Base-by-base conservation (phyloP, 2,797 vertebrate species). In the Bradypus variegatus region DNA sequence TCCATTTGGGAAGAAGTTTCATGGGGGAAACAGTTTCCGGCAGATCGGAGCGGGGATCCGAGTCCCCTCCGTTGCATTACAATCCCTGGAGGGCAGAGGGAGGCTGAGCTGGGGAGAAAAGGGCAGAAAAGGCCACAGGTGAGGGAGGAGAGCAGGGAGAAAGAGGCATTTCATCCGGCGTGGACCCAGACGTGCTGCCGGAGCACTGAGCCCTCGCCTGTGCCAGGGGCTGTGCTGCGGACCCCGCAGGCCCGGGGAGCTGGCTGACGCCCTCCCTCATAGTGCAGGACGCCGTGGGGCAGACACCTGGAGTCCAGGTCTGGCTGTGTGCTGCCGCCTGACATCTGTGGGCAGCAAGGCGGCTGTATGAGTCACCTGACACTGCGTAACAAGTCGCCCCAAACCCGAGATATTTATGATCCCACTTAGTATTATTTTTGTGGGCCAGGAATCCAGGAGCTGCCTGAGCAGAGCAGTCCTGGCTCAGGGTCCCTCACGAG, bases 81-180 rank as follows among this genome's bases (percentile, higher is more conserved):
- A 25, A 3, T 38, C 4, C n/a, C 53, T 8, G 16, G n/a, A 78
- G 62, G 48, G 55, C 21, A 23, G 60, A 36, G 38, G 0, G 6
- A 50, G 29, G 33, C 3, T 11, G 25, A 55, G 53, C 15, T 6
- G 48, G 29, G 64, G 23, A 33, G 33, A 12, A 16, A 55, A 21
- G 8, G 14, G 76, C 45, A 19, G 53, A 31, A 55, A 9, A 55
- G 48, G 53, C 45, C 18, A 29, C 29, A 29, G 21, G 48, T 19
- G 45, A 33, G 4, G 55, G 13, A 86, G 53, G 21, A 45, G 70
- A 77, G 8, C 76, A 4, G 2, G 67, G 18, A 70, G 38, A 38
- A 31, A 55, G n/a, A 23, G 10, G 23, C 0, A 0, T 7, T 53
- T n/a, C 33, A 21, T 0, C 2, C 3, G 4, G 14, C 25, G n/a